Percentiles rank a stretch among this genome's conserved stretches.
phyloP scores from a whole-genome alignment of 2,888 invertebrate species.

The Phaedon cochleariae region DNA sequence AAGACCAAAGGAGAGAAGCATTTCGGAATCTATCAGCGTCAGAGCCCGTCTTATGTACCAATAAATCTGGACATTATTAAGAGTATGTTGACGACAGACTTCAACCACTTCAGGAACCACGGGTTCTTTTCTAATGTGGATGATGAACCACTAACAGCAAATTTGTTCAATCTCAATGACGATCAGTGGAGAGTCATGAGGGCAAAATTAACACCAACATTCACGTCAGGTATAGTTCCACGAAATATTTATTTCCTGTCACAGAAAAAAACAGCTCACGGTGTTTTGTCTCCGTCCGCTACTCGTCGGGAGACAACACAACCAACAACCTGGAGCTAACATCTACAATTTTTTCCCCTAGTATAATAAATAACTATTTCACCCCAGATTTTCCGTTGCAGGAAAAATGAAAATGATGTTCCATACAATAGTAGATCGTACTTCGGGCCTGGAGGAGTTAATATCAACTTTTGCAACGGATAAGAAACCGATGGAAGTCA shows the following conservation, averaged over 20 bases:
- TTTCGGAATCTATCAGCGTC: slow-evolving; percentile 45
- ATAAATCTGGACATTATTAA: slow-evolving; percentile 55
- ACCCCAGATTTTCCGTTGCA: slow-evolving; percentile 48
- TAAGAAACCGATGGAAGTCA: slow-evolving; percentile 39
- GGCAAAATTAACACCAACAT: slow-evolving; percentile 54
- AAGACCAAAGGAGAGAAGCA: slow-evolving; percentile 42
- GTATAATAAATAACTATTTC: not conserved
- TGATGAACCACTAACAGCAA: slow-evolving; percentile 51
- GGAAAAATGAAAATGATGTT: slow-evolving; percentile 75
- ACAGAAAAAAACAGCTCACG: no score
- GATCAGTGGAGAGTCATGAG: slow-evolving; percentile 60
- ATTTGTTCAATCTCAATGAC: slow-evolving; percentile 51
- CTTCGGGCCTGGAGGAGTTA: slow-evolving; percentile 37
- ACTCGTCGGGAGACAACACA: no score
- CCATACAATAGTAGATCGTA: slow-evolving; percentile 65
- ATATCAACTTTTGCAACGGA: slow-evolving; percentile 26
- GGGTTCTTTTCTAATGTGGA: slow-evolving; percentile 53
- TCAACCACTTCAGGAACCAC: slow-evolving; percentile 53
- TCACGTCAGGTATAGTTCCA: slow-evolving; percentile 38
- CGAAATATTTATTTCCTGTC: no score
- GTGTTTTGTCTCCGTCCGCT: no score
- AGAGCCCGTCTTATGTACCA: slow-evolving; percentile 50
- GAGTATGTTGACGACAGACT: slow-evolving; percentile 55
- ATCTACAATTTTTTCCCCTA: no score
- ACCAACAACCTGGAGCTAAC: no score